phyloP scores from a whole-genome alignment of 2,797 vertebrate genomes.

The Pogoniulus pusillus region DNA sequence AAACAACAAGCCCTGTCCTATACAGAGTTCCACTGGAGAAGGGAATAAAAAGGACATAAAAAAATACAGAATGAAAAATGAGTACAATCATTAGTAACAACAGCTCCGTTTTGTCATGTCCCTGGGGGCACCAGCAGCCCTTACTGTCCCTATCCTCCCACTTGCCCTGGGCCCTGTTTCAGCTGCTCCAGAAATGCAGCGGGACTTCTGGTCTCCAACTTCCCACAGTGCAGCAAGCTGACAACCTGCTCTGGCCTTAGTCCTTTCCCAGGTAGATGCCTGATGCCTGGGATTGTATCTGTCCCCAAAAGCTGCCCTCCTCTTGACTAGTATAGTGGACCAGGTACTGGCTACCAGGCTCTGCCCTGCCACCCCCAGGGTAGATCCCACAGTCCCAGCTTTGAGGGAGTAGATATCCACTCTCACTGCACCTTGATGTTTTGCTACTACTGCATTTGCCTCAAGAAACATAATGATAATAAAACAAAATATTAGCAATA shows the following conservation, averaged over 20 bases:
- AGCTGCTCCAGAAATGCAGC: neutral
- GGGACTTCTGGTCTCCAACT: neutral
- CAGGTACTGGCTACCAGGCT: no score
- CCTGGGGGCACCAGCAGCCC: neutral
- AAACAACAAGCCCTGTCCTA: neutral
- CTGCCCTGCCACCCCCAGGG: neutral
- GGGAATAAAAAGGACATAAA: neutral
- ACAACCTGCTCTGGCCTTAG: neutral
- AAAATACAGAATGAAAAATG: neutral
- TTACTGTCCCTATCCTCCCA: neutral
- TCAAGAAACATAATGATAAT: neutral
- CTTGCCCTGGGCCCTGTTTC: neutral
- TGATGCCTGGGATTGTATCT: neutral
- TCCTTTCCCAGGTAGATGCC: neutral
- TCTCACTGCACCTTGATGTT: rapidly evolving
- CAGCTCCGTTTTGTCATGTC: neutral
- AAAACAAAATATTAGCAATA: neutral
- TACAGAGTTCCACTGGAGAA: neutral
- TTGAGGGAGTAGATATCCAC: neutral
- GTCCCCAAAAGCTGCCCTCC: neutral
- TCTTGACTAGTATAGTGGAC: neutral
- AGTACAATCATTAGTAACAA: neutral
- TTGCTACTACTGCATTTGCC: neutral
- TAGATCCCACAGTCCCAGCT: rapidly evolving
- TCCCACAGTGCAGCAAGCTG: neutral